Percentiles rank a stretch among this genome's conserved stretches.
Evolutionary conservation across 2,113 vertebrate species (phyloP).

Genomic region (Notarius lentiginosus): DNA sequence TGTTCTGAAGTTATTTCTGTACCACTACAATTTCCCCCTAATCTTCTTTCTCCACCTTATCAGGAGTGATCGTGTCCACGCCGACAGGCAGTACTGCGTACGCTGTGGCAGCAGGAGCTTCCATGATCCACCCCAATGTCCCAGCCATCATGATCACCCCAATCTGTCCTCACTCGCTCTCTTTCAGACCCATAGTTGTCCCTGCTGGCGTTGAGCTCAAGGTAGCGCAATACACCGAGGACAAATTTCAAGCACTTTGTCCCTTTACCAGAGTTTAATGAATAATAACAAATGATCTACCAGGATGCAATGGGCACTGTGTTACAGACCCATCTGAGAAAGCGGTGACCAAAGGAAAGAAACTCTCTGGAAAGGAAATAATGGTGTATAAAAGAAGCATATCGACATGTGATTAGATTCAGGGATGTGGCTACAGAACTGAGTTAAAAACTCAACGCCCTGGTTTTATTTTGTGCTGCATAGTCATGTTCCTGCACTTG

Average conservation of each 20-base stretch:
- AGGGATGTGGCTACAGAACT: not conserved
- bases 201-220: constrained; percentile 80
- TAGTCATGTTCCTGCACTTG: not conserved
- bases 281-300: not conserved
- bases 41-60: not conserved
- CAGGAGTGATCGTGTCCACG: constrained; percentile 79
- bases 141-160: constrained; percentile 82
- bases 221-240: constrained; percentile 58
- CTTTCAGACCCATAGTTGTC: constrained; percentile 81
- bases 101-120: constrained; percentile 77
- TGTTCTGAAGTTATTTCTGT: not conserved
- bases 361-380: not conserved
- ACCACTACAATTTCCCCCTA: not conserved
- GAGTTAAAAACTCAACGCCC: not conserved
- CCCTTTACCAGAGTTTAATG: not conserved
- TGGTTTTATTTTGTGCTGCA: not conserved
- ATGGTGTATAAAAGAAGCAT: not conserved
- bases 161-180: constrained; percentile 81
- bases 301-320: not conserved
- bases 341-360: not conserved
- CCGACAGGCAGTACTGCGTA: constrained; percentile 79
- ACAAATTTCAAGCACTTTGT: not conserved
- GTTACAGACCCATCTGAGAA: not conserved
- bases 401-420: not conserved
- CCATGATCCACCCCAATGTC: constrained; percentile 82